These are phyloP conservation scores for Belonocnema kinseyi DNA, from an alignment of 1,140 invertebrate genomes.

Conservation along the genomic window DNA sequence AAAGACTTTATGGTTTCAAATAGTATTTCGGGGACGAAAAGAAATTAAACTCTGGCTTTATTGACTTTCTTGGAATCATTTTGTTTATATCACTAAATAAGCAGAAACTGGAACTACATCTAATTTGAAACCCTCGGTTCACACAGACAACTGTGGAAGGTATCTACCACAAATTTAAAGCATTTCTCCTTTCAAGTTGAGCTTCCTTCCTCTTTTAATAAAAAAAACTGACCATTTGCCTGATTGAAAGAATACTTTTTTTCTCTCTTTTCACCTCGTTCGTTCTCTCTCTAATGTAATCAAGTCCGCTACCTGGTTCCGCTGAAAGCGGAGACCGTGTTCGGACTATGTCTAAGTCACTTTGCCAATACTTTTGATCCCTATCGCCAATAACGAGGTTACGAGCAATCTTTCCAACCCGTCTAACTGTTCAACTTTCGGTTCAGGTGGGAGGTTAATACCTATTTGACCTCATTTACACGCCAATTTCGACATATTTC, in stretches of 20 bases:
- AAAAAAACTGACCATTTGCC: neutral
- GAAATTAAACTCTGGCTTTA: too few species aligned
- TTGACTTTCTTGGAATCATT: too few species aligned
- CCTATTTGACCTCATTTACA: conserved; percentile 15
- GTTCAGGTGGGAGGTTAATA: neutral
- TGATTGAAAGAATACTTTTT: conserved; percentile 1
- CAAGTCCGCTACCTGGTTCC: conserved; percentile 38
- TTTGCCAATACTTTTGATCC: conserved; percentile 52
- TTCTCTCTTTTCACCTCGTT: neutral
- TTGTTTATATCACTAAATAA: too few species aligned
- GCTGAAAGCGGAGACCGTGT: conserved; percentile 40
- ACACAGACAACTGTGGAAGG: neutral
- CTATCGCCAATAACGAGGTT: conserved; percentile 45
- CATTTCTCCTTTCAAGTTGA: neutral
- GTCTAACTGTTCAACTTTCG: conserved; percentile 10
- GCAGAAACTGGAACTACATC: too few species aligned
- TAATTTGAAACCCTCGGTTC: neutral
- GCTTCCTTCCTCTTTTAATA: neutral
- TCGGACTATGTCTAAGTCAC: conserved; percentile 46
- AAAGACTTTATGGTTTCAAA: too few species aligned
- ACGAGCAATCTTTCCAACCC: conserved; percentile 35
- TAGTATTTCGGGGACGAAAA: too few species aligned
- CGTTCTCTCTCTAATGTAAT: conserved; percentile 44
- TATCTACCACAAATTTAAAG: neutral
- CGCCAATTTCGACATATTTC: conserved; percentile 8